Percentiles rank a stretch among this genome's conserved stretches.
Conservation (phyloP, 2,113 vertebrate genomes). For the Melanerpes formicivorus region DNA sequence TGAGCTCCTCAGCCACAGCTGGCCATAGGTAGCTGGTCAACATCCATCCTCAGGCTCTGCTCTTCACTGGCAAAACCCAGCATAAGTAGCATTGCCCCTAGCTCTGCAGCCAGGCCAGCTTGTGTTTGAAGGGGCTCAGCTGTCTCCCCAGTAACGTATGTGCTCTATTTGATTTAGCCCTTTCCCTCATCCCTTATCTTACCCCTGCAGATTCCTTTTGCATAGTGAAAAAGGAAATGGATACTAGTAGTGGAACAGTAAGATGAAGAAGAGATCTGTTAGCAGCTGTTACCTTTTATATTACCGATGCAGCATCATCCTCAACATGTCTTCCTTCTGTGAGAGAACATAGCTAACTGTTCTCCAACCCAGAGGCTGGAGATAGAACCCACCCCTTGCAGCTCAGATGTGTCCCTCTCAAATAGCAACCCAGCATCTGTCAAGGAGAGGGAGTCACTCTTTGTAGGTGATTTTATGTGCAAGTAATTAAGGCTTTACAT, state of each 20-base stretch:
- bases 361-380: not conserved
- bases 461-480: not conserved
- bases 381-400: not conserved
- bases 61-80: not conserved
- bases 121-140: not conserved
- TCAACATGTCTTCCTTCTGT: not conserved
- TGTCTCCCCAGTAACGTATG: not conserved
- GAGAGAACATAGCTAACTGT: not conserved
- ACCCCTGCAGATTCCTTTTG: not conserved
- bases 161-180: not conserved
- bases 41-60: not conserved
- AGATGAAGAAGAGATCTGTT: not conserved
- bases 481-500: not conserved
- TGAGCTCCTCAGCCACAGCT: slow-evolving; percentile 69
- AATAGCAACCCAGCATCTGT: not conserved
- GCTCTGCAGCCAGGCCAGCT: not conserved
- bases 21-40: not conserved
- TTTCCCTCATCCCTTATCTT: slow-evolving; percentile 11
- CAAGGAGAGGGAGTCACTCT: not conserved
- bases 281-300: not conserved
- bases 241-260: not conserved
- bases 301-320: not conserved
- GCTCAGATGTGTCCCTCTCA: not conserved
- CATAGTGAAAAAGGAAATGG: slow-evolving; percentile 11
- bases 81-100: not conserved